Evolutionary conservation across 2,113 vertebrate genomes (phyloP), one percentile per base, ranked within the genome.

Genomic region (Erpornis zantholeuca): DNA sequence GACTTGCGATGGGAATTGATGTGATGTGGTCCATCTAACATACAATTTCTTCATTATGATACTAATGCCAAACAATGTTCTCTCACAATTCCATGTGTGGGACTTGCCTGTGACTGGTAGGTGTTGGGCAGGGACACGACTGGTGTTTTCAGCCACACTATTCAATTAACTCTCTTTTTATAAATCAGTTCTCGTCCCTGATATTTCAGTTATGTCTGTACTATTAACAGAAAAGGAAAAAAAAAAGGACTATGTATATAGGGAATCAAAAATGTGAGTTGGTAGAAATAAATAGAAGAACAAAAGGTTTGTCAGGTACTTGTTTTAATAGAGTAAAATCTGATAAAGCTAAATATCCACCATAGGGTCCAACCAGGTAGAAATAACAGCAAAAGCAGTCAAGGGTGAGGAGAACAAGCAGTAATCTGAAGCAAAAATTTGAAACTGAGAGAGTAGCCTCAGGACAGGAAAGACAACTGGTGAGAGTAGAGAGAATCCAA

Each of bases 141-240:
- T 57, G 10, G 0, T 71, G 16, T 80, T 86, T 92, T 56, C 33
- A 78, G 9, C 38, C 38, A 27, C 8, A 21, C 8, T 47, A 20
- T 60, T 12, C 36, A 63, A 31, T 45, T 85, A 12, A 38, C 7
- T 40, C 15, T 45, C 5, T 21, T 38, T 35, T 42, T 6, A 1
- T 2, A 42, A 42, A 7, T 27, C 6, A 15, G 15, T 12, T 33
- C 31, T 10, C 0, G 0, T 10, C 18, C 11, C 24, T 10, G 3
- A 27, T 61, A 63, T 54, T 79, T 60, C 19, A 31, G 4, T 71
- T 80, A 8, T 57, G 29, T 56, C 12, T 73, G 23, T 81, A 9
- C 15, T 69, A 11, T 38, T 77, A 64, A 50, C 23, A 54, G n/a
- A 38, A 68, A 68, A 82, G 40, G 38, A 79, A 70, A 82, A 65